A percentile compares a stretch with the other conserved stretches of the same genome.
Conservation (phyloP, 2,113 vertebrate genomes). For the Gobio gobio region DNA sequence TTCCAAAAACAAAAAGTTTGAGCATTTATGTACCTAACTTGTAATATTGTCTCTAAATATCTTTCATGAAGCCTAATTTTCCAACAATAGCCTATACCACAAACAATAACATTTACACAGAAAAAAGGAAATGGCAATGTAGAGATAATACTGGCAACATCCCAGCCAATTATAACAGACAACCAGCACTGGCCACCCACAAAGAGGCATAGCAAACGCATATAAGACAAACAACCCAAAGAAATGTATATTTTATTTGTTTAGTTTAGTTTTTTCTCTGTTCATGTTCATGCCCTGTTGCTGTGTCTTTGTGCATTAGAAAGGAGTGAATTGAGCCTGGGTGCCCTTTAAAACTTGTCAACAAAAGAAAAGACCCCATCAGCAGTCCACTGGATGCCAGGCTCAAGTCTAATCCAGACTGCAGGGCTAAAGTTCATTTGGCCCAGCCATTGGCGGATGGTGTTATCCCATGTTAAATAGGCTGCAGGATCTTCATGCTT, state of each 20-base stretch:
- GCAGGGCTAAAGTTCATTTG: constrained; percentile 66
- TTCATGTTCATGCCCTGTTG: constrained; percentile 33
- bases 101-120: constrained; percentile 55
- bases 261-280: not conserved
- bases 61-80: constrained; percentile 4
- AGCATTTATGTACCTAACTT: not conserved
- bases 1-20: not conserved
- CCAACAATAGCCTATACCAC: not conserved
- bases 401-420: constrained; percentile 71
- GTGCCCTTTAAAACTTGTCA: constrained; percentile 57
- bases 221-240: constrained; percentile 20
- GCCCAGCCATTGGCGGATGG: constrained; percentile 61
- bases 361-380: constrained; percentile 76
- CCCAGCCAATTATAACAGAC: constrained; percentile 31
- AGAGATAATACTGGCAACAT: constrained; percentile 43
- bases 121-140: constrained; percentile 40
- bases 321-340: constrained; percentile 49
- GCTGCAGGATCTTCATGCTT: constrained; percentile 44
- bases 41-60: not conserved
- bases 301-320: constrained; percentile 20
- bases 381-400: constrained; percentile 69
- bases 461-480: constrained; percentile 62
- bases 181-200: not conserved
- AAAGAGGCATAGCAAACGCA: constrained; percentile 26
- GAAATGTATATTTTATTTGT: constrained; percentile 25